phyloP scores from a whole-genome alignment of 2,113 vertebrate species.

The Nipponia nippon region DNA sequence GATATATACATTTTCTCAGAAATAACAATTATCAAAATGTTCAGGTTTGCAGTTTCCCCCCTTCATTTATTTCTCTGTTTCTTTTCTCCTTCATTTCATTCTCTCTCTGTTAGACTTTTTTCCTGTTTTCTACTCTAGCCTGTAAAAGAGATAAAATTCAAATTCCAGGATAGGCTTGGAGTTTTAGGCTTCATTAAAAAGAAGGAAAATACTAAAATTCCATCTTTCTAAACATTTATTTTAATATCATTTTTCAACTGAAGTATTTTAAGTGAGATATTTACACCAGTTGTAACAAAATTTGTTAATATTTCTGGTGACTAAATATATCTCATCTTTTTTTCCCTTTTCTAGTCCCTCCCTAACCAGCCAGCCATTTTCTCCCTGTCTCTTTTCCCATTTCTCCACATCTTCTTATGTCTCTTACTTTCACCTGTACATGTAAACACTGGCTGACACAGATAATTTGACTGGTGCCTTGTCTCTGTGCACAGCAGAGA shows the following conservation, averaged over 20 bases:
- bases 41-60: not conserved
- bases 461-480: not conserved
- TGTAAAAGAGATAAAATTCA: not conserved
- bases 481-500: not conserved
- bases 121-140: not conserved
- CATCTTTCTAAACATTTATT: not conserved
- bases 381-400: not conserved
- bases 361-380: not conserved
- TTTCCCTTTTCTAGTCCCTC: not conserved
- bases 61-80: not conserved
- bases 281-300: not conserved
- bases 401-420: not conserved
- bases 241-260: not conserved
- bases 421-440: not conserved
- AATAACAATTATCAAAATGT: not conserved
- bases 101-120: not conserved
- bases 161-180: not conserved
- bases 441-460: not conserved
- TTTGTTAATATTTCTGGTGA: not conserved
- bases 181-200: not conserved
- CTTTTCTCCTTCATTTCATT: not conserved
- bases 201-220: not conserved
- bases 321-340: not conserved
- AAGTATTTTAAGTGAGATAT: not conserved
- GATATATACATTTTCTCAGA: not conserved